Evolutionary conservation across 2,888 invertebrate genomes (phyloP).

Genomic region (Amiota minor): DNA sequence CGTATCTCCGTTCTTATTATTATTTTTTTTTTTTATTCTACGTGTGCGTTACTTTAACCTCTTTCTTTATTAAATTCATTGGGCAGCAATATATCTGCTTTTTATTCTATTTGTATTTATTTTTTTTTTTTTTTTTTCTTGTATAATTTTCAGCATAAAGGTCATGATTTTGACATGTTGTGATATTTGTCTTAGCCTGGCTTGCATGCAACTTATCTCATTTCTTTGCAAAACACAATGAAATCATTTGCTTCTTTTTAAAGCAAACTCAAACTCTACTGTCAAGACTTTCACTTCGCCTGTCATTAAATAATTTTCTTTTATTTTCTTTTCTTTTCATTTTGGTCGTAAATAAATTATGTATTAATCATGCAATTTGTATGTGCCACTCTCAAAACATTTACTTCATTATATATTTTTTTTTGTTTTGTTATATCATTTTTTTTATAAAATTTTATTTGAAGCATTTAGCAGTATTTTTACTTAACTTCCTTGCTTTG

Average conservation of each 20-base stretch:
- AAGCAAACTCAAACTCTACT: slow-evolving; percentile 15
- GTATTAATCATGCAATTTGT: slow-evolving; percentile 58
- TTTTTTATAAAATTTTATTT: slow-evolving; percentile 1
- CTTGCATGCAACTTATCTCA: neutral
- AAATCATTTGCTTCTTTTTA: slow-evolving; percentile 23
- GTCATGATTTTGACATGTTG: slow-evolving; percentile 17
- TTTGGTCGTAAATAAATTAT: slow-evolving; percentile 53
- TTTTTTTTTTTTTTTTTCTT: slow-evolving; percentile 9
- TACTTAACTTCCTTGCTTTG: slow-evolving; percentile 22
- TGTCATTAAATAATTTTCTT: neutral
- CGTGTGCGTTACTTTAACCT: slow-evolving; percentile 4
- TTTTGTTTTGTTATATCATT: neutral
- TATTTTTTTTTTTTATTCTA: slow-evolving; percentile 19
- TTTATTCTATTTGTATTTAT: neutral
- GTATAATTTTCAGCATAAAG: neutral
- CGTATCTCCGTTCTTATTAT: neutral
- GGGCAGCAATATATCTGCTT: neutral
- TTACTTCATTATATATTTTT: slow-evolving; percentile 29
- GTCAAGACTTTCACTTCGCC: neutral
- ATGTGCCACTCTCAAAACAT: slow-evolving; percentile 33
- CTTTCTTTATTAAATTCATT: neutral
- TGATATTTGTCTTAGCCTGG: slow-evolving; percentile 7
- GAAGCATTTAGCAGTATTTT: neutral
- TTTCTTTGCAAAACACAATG: slow-evolving; percentile 29
- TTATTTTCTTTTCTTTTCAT: neutral